Evolutionary conservation across 2,113 vertebrate species (phyloP).

Genomic region (Leuciscus idus): DNA sequence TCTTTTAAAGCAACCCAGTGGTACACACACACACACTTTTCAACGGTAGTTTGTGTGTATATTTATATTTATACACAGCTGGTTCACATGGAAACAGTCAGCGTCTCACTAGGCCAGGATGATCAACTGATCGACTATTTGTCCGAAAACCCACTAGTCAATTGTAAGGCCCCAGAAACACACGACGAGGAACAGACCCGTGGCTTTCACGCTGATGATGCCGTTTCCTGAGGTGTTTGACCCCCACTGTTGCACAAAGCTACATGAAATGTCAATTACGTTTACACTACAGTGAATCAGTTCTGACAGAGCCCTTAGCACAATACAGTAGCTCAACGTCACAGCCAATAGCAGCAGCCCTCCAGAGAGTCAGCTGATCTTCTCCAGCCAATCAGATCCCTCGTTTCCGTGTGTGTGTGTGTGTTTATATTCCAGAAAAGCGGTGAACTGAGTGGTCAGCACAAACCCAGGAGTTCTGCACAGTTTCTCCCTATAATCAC

Average conservation of each 20-base stretch:
- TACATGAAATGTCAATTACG: conserved; percentile 60
- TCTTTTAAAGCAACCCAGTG: too few species aligned
- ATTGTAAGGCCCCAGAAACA: not conserved
- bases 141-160: too few species aligned
- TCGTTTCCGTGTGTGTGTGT: conserved; percentile 51
- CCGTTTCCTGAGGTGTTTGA: conserved; percentile 49
- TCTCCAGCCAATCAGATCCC: conserved; percentile 50
- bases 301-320: conserved; percentile 52
- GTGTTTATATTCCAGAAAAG: conserved; percentile 25
- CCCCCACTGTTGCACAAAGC: conserved; percentile 35
- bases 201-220: not conserved
- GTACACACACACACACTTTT: too few species aligned
- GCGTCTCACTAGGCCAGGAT: not conserved
- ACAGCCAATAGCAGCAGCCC: conserved; percentile 55
- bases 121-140: not conserved
- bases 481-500: not conserved
- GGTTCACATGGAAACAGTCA: too few species aligned
- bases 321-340: conserved; percentile 36
- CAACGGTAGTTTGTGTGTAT: too few species aligned
- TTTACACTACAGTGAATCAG: conserved; percentile 57
- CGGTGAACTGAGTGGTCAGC: conserved; percentile 52
- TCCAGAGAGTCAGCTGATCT: conserved; percentile 50
- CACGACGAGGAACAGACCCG: not conserved
- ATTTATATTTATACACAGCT: too few species aligned
- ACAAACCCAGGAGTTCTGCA: conserved; percentile 38